Evolutionary conservation across 2,113 vertebrate genomes (phyloP).

Genomic region (Notarius lentiginosus): DNA sequence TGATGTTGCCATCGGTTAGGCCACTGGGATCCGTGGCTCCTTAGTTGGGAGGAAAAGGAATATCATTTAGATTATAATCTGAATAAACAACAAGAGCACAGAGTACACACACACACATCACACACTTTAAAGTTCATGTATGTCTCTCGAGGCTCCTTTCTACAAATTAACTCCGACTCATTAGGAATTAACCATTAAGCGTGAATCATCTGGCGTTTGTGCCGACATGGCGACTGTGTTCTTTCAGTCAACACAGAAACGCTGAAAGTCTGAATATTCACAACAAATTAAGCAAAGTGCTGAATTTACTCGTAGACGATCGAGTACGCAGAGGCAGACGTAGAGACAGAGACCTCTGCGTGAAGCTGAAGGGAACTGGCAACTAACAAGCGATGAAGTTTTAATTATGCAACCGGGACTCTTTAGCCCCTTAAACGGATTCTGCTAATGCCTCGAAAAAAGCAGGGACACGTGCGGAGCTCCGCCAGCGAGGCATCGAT

Average conservation of each 20-base stretch:
- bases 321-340: background rate
- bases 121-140: slow-evolving; percentile 35
- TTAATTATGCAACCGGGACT: slow-evolving; percentile 58
- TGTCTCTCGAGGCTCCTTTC: slow-evolving; percentile 16
- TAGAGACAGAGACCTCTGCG: slow-evolving; percentile 24
- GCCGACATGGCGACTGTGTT: no score
- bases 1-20: slow-evolving; percentile 29
- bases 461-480: background rate
- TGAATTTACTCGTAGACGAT: slow-evolving; percentile 24
- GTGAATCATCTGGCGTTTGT: background rate
- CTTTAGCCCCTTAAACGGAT: slow-evolving; percentile 40
- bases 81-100: background rate
- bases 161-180: slow-evolving; percentile 34
- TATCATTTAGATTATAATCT: slow-evolving; percentile 12
- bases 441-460: slow-evolving; percentile 4
- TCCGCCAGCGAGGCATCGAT: slow-evolving; percentile 6
- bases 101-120: background rate
- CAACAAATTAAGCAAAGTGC: background rate
- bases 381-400: slow-evolving; percentile 51
- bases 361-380: slow-evolving; percentile 33
- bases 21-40: background rate
- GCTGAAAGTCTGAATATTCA: background rate
- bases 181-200: slow-evolving; percentile 23
- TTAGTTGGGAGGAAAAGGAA: slow-evolving; percentile 49
- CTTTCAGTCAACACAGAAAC: background rate